Evolutionary conservation across 2,113 vertebrate genomes (phyloP).

Genomic region (Conger conger): DNA sequence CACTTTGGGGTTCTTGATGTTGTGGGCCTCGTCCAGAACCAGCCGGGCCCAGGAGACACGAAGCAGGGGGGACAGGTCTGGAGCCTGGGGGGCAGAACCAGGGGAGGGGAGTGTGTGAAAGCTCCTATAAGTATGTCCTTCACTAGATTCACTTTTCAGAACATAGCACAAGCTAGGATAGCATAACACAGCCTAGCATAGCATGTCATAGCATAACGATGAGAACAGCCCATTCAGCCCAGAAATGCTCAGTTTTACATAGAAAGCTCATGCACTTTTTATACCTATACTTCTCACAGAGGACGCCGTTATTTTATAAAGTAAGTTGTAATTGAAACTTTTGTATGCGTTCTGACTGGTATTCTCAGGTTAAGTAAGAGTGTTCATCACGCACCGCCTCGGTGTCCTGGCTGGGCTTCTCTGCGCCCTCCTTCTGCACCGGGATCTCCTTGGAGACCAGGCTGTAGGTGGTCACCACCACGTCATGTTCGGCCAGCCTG

Average conservation of each 20-base stretch:
- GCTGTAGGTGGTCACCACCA: constrained; percentile 92
- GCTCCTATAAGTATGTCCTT: background rate
- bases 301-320: no score
- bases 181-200: no score
- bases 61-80: constrained; percentile 69
- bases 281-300: no score
- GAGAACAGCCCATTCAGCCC: no score
- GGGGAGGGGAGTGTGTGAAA: no score
- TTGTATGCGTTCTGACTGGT: no score
- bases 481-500: constrained; percentile 83
- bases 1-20: constrained; percentile 89
- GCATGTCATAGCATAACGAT: no score
- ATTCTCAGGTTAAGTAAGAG: background rate
- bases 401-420: constrained; percentile 60
- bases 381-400: constrained; percentile 59
- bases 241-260: no score
- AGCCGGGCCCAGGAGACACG: constrained; percentile 82
- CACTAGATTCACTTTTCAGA: background rate
- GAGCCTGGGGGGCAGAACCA: constrained; percentile 51
- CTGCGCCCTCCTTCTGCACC: constrained; percentile 72
- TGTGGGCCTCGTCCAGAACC: constrained; percentile 92
- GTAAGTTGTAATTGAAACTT: no score
- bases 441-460: constrained; percentile 87
- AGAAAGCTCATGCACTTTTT: no score
- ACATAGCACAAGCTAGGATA: no score